A percentile compares a stretch with the other conserved stretches of the same genome.
phyloP scores from a whole-genome alignment of 2,888 invertebrate species.

The Encarsia formosa region DNA sequence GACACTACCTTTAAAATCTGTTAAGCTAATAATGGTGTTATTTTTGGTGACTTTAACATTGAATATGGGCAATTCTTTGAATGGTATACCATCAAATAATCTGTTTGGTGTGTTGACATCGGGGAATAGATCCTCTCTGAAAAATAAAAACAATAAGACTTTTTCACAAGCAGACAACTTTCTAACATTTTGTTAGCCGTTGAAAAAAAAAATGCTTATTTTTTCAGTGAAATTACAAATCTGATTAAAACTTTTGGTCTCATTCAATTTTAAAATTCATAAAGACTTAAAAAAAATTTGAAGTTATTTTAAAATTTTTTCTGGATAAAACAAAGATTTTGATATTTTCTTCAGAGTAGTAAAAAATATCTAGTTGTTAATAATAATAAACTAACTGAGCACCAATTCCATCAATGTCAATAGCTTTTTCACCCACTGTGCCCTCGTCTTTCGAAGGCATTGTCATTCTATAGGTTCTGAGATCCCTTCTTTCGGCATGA shows the following conservation, averaged over 20 bases:
- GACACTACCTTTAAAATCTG: conserved; percentile 63
- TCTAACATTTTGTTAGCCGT: too few relatives aligned
- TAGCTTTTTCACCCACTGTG: conserved; percentile 68
- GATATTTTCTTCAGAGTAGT: too few relatives aligned
- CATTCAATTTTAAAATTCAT: too few relatives aligned
- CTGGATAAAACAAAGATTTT: too few relatives aligned
- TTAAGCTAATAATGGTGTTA: conserved; percentile 80
- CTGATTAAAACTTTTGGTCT: too few relatives aligned
- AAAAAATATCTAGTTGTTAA: too few relatives aligned
- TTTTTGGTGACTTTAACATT: conserved; percentile 80
- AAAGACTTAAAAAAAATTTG: background rate
- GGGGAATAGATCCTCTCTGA: conserved; percentile 67
- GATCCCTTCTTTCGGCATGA: conserved; percentile 9
- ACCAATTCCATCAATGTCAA: conserved; percentile 66
- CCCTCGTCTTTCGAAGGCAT: conserved; percentile 65
- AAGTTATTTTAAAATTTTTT: too few relatives aligned
- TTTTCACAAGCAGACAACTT: too few relatives aligned
- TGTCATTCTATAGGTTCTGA: conserved; percentile 25
- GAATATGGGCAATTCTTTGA: conserved; percentile 75
- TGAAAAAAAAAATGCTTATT: too few relatives aligned
- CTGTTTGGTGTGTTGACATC: conserved; percentile 66
- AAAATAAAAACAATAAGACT: background rate
- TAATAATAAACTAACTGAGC: conserved; percentile 55
- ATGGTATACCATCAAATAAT: conserved; percentile 73
- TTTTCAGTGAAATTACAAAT: too few relatives aligned